phyloP scores from a whole-genome alignment of 2,797 vertebrate species.

The Gephyroberyx darwinii region DNA sequence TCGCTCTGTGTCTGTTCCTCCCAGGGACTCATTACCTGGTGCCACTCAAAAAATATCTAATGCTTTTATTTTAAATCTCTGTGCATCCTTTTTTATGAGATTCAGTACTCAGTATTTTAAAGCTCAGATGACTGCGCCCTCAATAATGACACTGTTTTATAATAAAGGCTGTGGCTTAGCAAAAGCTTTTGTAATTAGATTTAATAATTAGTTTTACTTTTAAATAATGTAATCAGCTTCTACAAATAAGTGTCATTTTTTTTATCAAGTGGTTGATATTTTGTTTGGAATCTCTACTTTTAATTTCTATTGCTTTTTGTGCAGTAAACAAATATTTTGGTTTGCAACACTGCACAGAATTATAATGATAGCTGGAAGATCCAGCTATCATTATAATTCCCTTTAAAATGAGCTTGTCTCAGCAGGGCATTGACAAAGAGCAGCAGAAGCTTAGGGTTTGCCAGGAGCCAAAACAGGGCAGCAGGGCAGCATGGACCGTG shows the following conservation, averaged over 20 bases:
- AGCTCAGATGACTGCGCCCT: background rate
- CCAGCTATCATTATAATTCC: constrained; percentile 60
- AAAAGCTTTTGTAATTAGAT: too few species aligned
- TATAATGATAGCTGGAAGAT: too few species aligned
- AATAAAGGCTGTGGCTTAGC: constrained; percentile 17
- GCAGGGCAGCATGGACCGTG: constrained; percentile 64
- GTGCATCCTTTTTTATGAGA: background rate
- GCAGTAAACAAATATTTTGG: constrained; percentile 70
- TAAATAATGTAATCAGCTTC: background rate
- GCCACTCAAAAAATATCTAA: constrained; percentile 43
- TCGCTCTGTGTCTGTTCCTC: constrained; percentile 33
- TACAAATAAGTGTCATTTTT: constrained; percentile 22
- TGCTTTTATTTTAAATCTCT: constrained; percentile 16
- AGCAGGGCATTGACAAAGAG: constrained; percentile 45
- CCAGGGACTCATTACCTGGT: constrained; percentile 49
- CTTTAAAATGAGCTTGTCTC: constrained; percentile 66
- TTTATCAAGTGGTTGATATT: background rate
- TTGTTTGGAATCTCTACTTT: constrained; percentile 35
- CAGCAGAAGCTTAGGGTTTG: constrained; percentile 53
- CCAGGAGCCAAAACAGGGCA: constrained; percentile 60
- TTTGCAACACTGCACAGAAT: constrained; percentile 30
- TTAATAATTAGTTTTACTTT: too few species aligned
- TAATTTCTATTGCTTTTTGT: constrained; percentile 12
- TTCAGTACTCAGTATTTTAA: background rate
- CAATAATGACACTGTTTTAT: background rate